Base-by-base conservation (phyloP, 2,888 invertebrate species). In the Diplolepis rosae region DNA sequence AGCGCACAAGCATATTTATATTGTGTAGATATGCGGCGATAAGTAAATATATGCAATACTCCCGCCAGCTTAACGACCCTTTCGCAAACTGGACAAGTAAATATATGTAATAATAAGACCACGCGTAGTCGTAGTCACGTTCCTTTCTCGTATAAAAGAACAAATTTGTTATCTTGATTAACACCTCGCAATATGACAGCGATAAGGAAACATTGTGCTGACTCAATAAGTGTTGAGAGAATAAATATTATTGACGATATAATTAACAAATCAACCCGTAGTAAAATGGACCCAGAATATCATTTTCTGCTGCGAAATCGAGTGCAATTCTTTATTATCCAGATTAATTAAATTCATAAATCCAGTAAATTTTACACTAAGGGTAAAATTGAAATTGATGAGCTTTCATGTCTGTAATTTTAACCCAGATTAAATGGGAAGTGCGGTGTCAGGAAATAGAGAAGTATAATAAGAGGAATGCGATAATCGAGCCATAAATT, bases 401-500 rank as follows among this genome's bases (percentile, higher is more conserved):
- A 13, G 13, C 1, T 51, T 28, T 13, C 27, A 51, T 51, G 27
- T n/a, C 51, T 27, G 4, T 13, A 27, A n/a, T 9, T 30, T 27
- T 18, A 18, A 30, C 27, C 54, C 18, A 32, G 30, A 32, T 54
- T 18, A 9, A 15, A 32, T 30, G 5, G 52, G 7, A 9, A 52
- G 28, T 9, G n/a, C n/a, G n/a, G 28, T 52, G 51, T 28, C 28
- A 52, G 52, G n/a, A 51, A 22, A n/a, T 2, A 15, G 2, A 28
- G 7, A 54, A 32, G 11, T 32, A 22, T 32, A n/a, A n/a, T n/a
- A 56, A 56, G 68, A 42, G 66, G 22, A 73, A 42, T 70, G 72
- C 56, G 70, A 72, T 74, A 69, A 74, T 52, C 75, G 69, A 69
- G 66, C 69, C 71, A 74, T 72, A 77, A 74, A 78, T 78, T 78